These are phyloP conservation scores for Lasioglossum figueresi DNA, from an alignment of 2,888 invertebrate species.

Conservation along the genomic window DNA sequence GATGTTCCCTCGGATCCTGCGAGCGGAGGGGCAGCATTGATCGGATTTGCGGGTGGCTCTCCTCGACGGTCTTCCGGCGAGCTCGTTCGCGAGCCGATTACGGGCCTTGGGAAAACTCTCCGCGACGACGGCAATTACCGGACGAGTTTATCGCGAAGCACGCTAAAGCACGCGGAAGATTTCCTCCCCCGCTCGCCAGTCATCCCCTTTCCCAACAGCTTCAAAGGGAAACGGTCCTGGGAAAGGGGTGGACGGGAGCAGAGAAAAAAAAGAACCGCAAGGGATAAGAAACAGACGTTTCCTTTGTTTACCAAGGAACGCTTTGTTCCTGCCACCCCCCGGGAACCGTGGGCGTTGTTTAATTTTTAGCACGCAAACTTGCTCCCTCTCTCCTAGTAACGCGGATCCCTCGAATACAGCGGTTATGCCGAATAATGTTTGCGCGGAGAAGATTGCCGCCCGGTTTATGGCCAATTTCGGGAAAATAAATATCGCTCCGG, in stretches of 20 bases:
- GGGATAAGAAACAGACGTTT: conserved; percentile 52
- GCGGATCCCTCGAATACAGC: conserved; percentile 21
- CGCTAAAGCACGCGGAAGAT: conserved; percentile 37
- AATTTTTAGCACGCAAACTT: conserved; percentile 46
- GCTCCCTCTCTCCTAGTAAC: conserved; percentile 5
- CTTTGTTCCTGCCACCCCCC: conserved; percentile 30
- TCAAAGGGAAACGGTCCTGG: conserved; percentile 27
- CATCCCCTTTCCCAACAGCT: conserved; percentile 4
- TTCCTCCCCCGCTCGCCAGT: conserved; percentile 21
- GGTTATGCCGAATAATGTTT: conserved; percentile 29
- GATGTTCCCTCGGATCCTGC: neutral
- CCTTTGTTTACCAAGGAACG: conserved; percentile 51
- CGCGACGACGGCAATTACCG: conserved; percentile 55
- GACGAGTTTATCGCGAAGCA: conserved; percentile 58
- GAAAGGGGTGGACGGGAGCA: conserved; percentile 24
- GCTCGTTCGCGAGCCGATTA: conserved; percentile 52
- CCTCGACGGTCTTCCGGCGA: conserved; percentile 48
- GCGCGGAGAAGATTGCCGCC: neutral
- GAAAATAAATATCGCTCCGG: conserved; percentile 4
- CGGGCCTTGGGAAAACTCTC: conserved; percentile 43
- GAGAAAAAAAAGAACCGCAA: neutral
- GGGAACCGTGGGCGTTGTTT: conserved; percentile 21
- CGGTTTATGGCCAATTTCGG: conserved; percentile 13
- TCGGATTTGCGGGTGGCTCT: conserved; percentile 65
- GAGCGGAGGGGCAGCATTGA: conserved; percentile 44